Conservation (phyloP, 2,888 invertebrate species). For the Brachylomia viminalis region DNA sequence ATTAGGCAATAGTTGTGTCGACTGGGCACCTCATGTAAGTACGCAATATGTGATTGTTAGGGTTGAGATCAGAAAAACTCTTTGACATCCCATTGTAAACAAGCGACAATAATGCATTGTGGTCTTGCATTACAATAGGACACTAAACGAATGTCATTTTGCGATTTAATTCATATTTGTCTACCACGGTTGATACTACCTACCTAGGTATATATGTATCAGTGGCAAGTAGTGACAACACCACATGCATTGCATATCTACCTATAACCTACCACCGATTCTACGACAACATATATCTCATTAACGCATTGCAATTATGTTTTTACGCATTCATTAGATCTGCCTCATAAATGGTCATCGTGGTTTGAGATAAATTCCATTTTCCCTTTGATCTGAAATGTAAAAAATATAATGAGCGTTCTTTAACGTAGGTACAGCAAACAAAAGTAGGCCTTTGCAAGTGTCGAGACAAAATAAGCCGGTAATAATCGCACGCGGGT, state of each 20-base stretch:
- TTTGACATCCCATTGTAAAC: slow-evolving; percentile 24
- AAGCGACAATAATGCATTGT: slow-evolving; percentile 51
- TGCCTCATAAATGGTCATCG: not conserved
- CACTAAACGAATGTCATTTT: slow-evolving; percentile 37
- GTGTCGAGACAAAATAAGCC: slow-evolving; percentile 60
- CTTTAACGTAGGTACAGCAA: slow-evolving; percentile 36
- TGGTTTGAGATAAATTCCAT: not conserved
- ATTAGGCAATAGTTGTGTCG: slow-evolving; percentile 44
- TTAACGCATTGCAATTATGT: not conserved
- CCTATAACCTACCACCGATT: not conserved
- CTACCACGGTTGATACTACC: not conserved
- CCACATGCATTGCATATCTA: not conserved
- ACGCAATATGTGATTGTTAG: slow-evolving; percentile 37
- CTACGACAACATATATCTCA: not conserved
- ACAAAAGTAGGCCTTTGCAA: slow-evolving; percentile 56
- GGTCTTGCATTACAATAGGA: slow-evolving; percentile 43
- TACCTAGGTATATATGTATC: not conserved
- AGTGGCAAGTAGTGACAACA: not conserved
- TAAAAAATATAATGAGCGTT: slow-evolving; percentile 21
- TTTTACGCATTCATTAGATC: not conserved
- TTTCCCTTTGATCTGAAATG: slow-evolving; percentile 17
- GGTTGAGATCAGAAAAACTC: slow-evolving; percentile 32
- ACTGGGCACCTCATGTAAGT: slow-evolving; percentile 14
- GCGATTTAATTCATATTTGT: slow-evolving; percentile 42
- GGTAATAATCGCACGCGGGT: slow-evolving; percentile 64